Base-by-base conservation (phyloP, 2,888 invertebrate genomes). In the Silvanus unidentatus region DNA sequence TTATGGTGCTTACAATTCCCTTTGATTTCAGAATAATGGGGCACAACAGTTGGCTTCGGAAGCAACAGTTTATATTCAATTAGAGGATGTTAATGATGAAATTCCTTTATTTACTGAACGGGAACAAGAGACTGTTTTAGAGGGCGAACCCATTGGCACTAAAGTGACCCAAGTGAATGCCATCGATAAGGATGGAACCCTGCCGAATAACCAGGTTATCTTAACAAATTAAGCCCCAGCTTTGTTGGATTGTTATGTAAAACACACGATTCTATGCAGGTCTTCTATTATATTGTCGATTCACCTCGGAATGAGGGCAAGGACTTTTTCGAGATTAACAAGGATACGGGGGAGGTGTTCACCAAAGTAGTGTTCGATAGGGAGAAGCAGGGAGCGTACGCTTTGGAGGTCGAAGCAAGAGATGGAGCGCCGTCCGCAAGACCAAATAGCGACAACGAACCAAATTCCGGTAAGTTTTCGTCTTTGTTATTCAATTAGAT, bases 71-170 rank as follows among this genome's bases (percentile, higher is more conserved):
- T 88, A 84, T 75, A 92, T 96, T 63, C 87, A 89, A 78, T 76
- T 97, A 51, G 90, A 92, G 73, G 96, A 97, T 72, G 94, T 95
- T 46, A 97, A 97, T 75, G 97, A 97, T 71, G 96, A 97, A 75
- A 92, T 93, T 63, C 96, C 97, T 15, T 77, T 93, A 54, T 96
- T 97, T 74, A 93, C 93, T 47, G 93, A 94, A 74, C 81, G 96
- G 53, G 92, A 93, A 71, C 94, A 94, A 70, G 94, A 94, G 76
- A 94, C 93, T 2, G 94, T 95, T 46, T 77, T 93, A 58, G 94
- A 95, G 73, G 95, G 96, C 48, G 94, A 94, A 72, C 92, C 92
- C 32, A 86, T 94, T 59, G 94, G 94, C 52, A 94, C 93, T 54
- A 91, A 91, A 77, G 94, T 95, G 58, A 94, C 93, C 29, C 91